These are phyloP conservation scores for Ciconia boyciana DNA, from an alignment of 2,113 vertebrate genomes.

Conservation along the genomic window DNA sequence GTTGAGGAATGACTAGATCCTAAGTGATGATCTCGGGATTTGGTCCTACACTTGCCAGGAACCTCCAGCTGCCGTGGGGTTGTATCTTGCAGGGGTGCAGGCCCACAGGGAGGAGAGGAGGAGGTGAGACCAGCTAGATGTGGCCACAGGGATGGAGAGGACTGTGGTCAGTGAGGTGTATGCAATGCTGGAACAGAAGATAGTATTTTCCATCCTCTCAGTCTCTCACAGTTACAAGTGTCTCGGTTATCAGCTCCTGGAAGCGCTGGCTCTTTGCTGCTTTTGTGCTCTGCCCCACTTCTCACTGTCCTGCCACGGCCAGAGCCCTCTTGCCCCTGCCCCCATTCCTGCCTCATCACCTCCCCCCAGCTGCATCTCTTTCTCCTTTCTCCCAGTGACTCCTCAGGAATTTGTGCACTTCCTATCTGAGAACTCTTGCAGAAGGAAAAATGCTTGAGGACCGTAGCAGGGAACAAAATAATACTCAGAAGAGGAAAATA, in stretches of 20 bases:
- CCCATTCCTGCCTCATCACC: not conserved
- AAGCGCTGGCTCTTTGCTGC: fast-evolving
- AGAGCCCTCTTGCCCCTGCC: not conserved
- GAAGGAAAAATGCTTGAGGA: not conserved
- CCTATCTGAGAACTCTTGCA: not conserved
- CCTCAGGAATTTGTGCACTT: not conserved
- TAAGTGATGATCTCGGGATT: not conserved
- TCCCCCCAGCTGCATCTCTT: not conserved
- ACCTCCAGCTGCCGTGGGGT: fast-evolving
- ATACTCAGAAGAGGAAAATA: not conserved
- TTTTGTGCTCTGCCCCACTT: not conserved
- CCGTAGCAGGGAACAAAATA: not conserved
- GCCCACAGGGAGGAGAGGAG: not conserved
- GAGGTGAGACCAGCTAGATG: not conserved
- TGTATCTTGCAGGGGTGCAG: not conserved
- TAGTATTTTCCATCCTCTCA: not conserved
- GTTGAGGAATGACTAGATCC: not conserved
- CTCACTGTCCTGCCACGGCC: not conserved
- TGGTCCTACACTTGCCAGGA: not conserved
- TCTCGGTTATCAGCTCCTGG: not conserved
- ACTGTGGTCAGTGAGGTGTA: not conserved
- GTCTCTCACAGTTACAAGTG: not conserved
- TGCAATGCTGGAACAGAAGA: not conserved
- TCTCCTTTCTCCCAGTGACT: not conserved
- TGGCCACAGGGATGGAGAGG: not conserved